A percentile compares a stretch with the other conserved stretches of the same genome.
Evolutionary conservation across 2,888 invertebrate species (phyloP).

Genomic region (Chymomyza caudatula): DNA sequence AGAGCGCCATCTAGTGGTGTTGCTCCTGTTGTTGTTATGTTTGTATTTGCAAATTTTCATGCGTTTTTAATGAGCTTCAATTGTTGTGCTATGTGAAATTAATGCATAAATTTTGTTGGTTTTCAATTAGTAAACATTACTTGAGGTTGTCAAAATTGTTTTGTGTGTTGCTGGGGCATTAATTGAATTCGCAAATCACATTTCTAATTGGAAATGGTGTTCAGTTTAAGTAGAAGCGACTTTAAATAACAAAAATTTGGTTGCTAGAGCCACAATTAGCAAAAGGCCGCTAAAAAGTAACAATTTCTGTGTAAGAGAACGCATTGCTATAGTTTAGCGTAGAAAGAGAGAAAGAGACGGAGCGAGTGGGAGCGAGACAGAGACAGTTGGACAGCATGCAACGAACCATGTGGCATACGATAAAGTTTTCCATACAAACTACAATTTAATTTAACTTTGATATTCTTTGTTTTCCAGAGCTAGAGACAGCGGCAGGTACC

Average conservation of each 20-base stretch:
- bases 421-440: constrained; percentile 76
- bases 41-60: constrained; percentile 33
- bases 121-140: not conserved
- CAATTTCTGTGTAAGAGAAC: not conserved
- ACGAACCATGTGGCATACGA: constrained; percentile 21
- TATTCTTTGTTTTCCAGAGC: constrained; percentile 62
- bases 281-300: not conserved
- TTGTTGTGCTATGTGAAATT: constrained; percentile 14
- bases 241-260: no score
- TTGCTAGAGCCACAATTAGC: no score
- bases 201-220: not conserved
- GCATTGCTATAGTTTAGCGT: not conserved
- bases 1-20: constrained; percentile 35
- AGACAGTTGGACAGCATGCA: not conserved
- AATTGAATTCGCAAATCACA: constrained; percentile 39
- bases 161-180: constrained; percentile 21
- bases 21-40: not conserved
- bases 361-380: not conserved
- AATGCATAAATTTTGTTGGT: constrained; percentile 6
- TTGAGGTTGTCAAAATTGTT: constrained; percentile 6
- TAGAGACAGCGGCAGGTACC: not conserved
- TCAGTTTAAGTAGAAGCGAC: not conserved
- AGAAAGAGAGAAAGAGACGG: not conserved
- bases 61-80: constrained; percentile 64
- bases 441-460: constrained; percentile 78